Percentiles rank a stretch among this genome's conserved stretches.
These are phyloP conservation scores for Teleogryllus oceanicus DNA, from an alignment of 2,888 invertebrate genomes.

Conservation along the genomic window DNA sequence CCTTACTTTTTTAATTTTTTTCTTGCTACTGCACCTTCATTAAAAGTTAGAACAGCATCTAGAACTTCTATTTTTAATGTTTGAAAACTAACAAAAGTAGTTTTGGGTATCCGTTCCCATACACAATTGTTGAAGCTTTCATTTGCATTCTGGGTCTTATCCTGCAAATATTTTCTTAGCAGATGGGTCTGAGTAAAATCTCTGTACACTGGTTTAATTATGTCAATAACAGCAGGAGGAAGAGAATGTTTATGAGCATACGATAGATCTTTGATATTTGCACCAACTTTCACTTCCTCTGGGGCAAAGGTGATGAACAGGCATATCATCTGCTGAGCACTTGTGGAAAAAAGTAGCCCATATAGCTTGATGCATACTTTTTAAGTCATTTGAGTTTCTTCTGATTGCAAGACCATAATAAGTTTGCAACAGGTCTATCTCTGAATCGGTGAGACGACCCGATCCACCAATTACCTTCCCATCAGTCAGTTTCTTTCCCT, in stretches of 20 bases:
- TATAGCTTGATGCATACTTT: constrained; percentile 33
- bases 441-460: constrained; percentile 25
- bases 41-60: too few relatives aligned
- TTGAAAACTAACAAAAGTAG: too few relatives aligned
- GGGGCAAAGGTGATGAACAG: constrained; percentile 33
- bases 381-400: constrained; percentile 26
- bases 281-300: constrained; percentile 34
- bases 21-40: too few relatives aligned
- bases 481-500: constrained; percentile 31
- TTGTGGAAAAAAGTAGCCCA: constrained; percentile 36
- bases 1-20: too few relatives aligned
- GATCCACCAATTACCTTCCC: constrained; percentile 28
- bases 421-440: constrained; percentile 29
- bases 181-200: too few relatives aligned
- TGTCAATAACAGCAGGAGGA: constrained; percentile 29
- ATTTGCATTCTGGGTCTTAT: too few relatives aligned
- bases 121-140: too few relatives aligned
- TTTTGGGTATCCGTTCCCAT: too few relatives aligned
- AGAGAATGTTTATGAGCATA: constrained; percentile 32
- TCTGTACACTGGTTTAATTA: neutral
- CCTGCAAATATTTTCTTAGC: too few relatives aligned
- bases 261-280: constrained; percentile 24
- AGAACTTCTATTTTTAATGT: too few relatives aligned
- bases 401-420: constrained; percentile 36
- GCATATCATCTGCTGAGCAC: constrained; percentile 34